Evolutionary conservation across 37 sponge, comb jelly and placozoan genomes (phyloP).

Genomic region (Bolinopsis microptera): DNA sequence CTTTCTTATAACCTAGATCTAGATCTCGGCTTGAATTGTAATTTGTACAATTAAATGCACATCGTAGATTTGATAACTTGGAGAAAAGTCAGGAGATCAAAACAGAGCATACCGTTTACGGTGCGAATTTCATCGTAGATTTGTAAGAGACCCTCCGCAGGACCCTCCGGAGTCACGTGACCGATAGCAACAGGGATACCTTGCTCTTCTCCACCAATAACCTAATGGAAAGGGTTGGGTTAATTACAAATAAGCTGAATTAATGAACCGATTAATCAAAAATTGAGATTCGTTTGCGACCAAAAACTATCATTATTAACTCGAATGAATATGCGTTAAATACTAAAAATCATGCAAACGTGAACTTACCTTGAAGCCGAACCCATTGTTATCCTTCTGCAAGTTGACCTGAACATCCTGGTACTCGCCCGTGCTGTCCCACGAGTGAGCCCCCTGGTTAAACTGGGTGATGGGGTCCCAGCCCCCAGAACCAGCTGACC

Average conservation of each 20-base stretch:
- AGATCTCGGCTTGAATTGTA: no score
- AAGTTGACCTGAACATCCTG: slow-evolving; percentile 6
- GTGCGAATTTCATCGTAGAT: slow-evolving; percentile 50
- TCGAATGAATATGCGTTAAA: no score
- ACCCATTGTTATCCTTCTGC: slow-evolving; percentile 44
- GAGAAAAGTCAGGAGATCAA: no score
- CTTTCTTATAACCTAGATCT: no score
- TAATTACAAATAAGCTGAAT: no score
- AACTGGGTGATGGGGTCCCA: slow-evolving; percentile 12
- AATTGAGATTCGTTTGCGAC: no score
- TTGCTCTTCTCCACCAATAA: slow-evolving; percentile 70
- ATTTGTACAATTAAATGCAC: no score
- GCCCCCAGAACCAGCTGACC: neutral
- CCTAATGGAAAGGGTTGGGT: neutral
- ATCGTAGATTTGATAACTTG: no score
- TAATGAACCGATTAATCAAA: no score
- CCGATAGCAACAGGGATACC: slow-evolving; percentile 68
- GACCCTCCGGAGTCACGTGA: slow-evolving; percentile 41
- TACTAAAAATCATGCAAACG: no score
- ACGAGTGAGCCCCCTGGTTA: neutral
- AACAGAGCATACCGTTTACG: slow-evolving; percentile 50
- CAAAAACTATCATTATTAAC: no score
- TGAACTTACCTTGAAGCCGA: slow-evolving; percentile 41
- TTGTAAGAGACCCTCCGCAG: slow-evolving; percentile 24
- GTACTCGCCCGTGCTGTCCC: slow-evolving; percentile 17